These are phyloP conservation scores for Lamellibrachia columna DNA, from an alignment of 2,888 invertebrate species.

Conservation along the genomic window DNA sequence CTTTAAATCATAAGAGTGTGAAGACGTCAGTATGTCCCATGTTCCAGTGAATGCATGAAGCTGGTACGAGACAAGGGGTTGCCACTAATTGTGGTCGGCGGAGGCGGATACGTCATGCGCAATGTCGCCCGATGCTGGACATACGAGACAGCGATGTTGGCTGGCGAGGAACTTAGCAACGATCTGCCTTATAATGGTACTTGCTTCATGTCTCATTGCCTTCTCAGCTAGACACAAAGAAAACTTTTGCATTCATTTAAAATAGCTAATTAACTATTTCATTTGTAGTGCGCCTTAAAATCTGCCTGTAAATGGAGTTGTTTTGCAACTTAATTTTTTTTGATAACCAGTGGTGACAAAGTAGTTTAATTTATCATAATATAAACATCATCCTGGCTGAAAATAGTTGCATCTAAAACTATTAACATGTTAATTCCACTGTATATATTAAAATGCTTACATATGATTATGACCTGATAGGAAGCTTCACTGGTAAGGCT, in stretches of 20 bases:
- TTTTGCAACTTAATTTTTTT: not conserved
- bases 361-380: not conserved
- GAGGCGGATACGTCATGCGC: slow-evolving; percentile 87
- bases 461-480: too few species aligned
- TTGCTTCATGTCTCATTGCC: slow-evolving; percentile 18
- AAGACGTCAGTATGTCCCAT: not conserved
- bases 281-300: not conserved
- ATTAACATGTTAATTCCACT: not conserved
- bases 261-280: not conserved
- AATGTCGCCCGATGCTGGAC: slow-evolving; percentile 99
- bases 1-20: not conserved
- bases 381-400: not conserved
- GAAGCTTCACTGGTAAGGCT: too few species aligned
- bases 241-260: too few species aligned
- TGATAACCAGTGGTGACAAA: not conserved
- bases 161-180: slow-evolving; percentile 91
- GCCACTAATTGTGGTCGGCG: slow-evolving; percentile 89
- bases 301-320: not conserved
- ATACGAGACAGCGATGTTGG: slow-evolving; percentile 92
- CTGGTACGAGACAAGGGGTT: slow-evolving; percentile 92
- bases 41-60: slow-evolving; percentile 85
- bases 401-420: not conserved
- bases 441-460: not conserved
- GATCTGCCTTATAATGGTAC: slow-evolving; percentile 87
- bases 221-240: not conserved